Base-by-base conservation (phyloP, 2,888 invertebrate species). In the Gerosis bhagava region DNA sequence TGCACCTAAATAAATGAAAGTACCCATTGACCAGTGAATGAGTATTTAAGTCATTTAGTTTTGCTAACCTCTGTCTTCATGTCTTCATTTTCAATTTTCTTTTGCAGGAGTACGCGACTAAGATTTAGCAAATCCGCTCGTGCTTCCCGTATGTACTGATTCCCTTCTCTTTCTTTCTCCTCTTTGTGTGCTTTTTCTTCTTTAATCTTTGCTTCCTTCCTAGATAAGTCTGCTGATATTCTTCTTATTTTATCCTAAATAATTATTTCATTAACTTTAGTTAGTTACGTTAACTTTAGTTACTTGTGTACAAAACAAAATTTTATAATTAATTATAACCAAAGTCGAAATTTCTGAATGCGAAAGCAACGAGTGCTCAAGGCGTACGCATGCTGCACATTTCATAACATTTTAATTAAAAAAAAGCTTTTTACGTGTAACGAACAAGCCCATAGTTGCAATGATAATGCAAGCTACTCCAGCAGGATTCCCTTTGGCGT, bases 21-120 rank as follows among this genome's bases (percentile, higher is more conserved):
- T n/a, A n/a, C n/a, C n/a, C n/a, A n/a, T n/a, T n/a, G n/a, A n/a
- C n/a, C n/a, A n/a, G n/a, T n/a, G n/a, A n/a, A n/a, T n/a, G n/a
- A n/a, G n/a, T n/a, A n/a, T n/a, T n/a, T n/a, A n/a, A n/a, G n/a
- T n/a, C n/a, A n/a, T n/a, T n/a, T n/a, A n/a, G n/a, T n/a, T n/a
- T n/a, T 13, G 21, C 46, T 43, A 37, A 79, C 87, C 78, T 84
- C 82, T 19, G 79, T 73, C 45, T 45, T 57, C 22, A 82, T 51
- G 51, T 84, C 77, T 61, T 83, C 83, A 28, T 78, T 78, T 56
- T 83, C 77, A 7, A 88, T 60, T 63, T 71, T 83, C 57, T 79
- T 84, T 51, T 77, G 67, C 8, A 87, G 43, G 11, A 86, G 53
- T 10, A 68, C 50, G 50, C 67, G 77, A 46, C 73, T 78, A n/a